Evolutionary conservation across 2,888 invertebrate genomes (phyloP), one percentile per base, ranked within the genome.

Genomic region (Agrilus biguttatus): DNA sequence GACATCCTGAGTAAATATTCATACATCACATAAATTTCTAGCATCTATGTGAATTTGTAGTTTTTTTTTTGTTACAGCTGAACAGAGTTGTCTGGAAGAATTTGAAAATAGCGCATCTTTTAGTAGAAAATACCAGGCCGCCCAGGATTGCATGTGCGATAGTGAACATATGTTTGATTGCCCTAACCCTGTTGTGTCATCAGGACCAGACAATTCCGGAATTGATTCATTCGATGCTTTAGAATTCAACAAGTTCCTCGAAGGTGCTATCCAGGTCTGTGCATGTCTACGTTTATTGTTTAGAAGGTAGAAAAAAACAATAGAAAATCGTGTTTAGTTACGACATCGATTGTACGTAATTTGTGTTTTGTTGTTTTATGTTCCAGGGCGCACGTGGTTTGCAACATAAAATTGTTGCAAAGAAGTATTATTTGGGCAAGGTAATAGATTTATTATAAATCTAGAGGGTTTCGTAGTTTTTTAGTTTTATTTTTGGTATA

Each of bases 151-250:
- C 63, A 90, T 96, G 79, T 98, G 98, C 55, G 98, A 98, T 62
- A 83, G 83, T 12, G 97, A 98, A 59, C 97, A 98, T 68, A 97
- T 92, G 91, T 85, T 92, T 63, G 83, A 84, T 62, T 96, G 96
- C 62, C 82, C 87, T 0, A 74, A 75, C 2, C 70, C 69, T 36
- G 59, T 70, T 21, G 64, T 68, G 17, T 63, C 69, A 14, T 44
- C 58, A 12, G 52, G 48, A 3, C 57, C 60, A 17, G 54, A 60
- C 33, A 51, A 60, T 3, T 49, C 46, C 8, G 47, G 49, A 21
- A 49, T 60, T 40, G 60, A 65, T 33, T 52, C 62, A 14, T 62
- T 73, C 13, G 62, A 65, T 12, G 71, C 73, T 48, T 63, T 76
- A 3, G 76, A 78, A 44, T 71, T 86, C 44, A 79, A 83, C 55